Percentiles rank a stretch among this genome's conserved stretches.
Evolutionary conservation across 1,140 invertebrate genomes (phyloP).

Genomic region (Phenacoccus solenopsis): DNA sequence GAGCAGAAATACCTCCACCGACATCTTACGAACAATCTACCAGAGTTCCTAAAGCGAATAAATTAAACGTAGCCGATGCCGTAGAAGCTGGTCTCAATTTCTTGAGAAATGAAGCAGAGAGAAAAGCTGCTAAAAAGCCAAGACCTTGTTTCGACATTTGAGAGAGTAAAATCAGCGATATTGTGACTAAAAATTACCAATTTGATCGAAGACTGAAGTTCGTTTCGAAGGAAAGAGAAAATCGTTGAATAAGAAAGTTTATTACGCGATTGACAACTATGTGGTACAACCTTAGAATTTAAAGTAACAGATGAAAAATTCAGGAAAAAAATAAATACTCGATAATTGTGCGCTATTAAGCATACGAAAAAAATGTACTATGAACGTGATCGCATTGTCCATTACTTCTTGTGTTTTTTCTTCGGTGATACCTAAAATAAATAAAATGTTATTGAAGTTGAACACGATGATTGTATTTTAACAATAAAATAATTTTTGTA

Average conservation of each 20-base stretch:
- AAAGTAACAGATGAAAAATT: not conserved
- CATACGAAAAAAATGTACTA: not conserved
- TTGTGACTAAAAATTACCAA: not conserved
- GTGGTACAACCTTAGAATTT: not conserved
- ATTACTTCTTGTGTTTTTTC: slow-evolving; percentile 7
- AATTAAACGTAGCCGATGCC: not conserved
- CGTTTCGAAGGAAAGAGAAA: too few species aligned
- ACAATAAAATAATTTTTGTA: not conserved
- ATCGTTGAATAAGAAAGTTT: not conserved
- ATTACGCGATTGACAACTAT: not conserved
- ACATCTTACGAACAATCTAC: not conserved
- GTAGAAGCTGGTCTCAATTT: not conserved
- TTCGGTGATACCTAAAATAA: not conserved
- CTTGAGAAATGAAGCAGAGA: not conserved
- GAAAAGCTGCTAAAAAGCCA: not conserved
- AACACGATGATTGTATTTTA: too few species aligned
- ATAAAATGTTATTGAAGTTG: not conserved
- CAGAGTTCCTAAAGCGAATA: not conserved
- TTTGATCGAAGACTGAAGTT: not conserved
- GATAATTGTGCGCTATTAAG: not conserved
- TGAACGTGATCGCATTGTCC: not conserved
- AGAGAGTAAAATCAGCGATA: not conserved
- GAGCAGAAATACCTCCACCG: not conserved
- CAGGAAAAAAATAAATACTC: not conserved
- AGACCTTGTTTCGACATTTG: not conserved